Base-by-base conservation (phyloP, 2,113 vertebrate species). In the Rhegmatorhina hoffmannsi region DNA sequence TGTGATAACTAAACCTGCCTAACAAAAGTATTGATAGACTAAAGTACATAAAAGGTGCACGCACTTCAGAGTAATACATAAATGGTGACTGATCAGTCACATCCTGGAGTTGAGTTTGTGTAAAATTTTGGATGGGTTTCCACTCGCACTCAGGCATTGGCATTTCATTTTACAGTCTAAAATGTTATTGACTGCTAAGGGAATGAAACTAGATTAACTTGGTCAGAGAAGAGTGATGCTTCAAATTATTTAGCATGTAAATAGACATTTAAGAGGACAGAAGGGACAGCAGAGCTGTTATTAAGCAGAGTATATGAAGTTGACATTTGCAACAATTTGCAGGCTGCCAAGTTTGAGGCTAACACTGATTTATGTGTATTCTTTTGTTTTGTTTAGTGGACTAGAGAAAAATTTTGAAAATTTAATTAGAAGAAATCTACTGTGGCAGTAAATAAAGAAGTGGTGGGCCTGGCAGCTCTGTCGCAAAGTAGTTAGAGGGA, bases 121-220 rank as follows among this genome's bases (percentile, higher is more conserved):
- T 90, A 69, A 89, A 92, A 53, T 59, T 81, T 77, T 44, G 53
- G 84, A 33, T n/a, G 19, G 26, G 3, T 69, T 92, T 64, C 49
- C 46, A 53, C 56, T 50, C 0, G 0, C 46, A 53, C 26, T 31
- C 0, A 0, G 0, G 56, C 1, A 3, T 31, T n/a, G 1, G 9
- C 33, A n/a, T 89, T 92, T 90, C 19, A 62, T 90, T 94, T 94
- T 60, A 12, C 31, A 53, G n/a, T 86, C 46, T 87, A 43, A 84
- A 84, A 89, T 50, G 36, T 40, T 91, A 67, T 34, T 0, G 0
- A 29, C 74, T 68, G 62, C 49, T 89, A 50, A 34, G 56, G 55
- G 50, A 89, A 81, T 21, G 13, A 81, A 95, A 86, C 34, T 68
- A 60, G 72, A 90, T 84, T 94, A 93, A 90, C 72, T 7, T 78